Conservation (phyloP, 2,888 invertebrate species). For the Furcula furcula region DNA sequence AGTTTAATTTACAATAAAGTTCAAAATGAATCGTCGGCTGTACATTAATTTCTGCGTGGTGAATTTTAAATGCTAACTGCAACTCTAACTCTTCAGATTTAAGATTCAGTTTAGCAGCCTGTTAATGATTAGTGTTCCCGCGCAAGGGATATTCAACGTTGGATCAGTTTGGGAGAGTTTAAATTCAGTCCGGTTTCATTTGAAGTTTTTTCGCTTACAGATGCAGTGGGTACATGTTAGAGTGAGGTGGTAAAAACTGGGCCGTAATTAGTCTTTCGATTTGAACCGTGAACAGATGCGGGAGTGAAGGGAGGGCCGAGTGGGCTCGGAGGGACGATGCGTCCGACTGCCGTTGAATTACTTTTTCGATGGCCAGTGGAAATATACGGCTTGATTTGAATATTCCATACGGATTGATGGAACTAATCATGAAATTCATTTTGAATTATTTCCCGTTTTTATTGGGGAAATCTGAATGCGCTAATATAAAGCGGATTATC, state of each 20-base stretch:
- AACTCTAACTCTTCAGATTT: conserved; percentile 40
- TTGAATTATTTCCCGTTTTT: too few relatives aligned
- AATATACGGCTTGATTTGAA: conserved; percentile 30
- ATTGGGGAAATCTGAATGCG: too few relatives aligned
- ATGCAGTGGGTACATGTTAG: conserved; percentile 55
- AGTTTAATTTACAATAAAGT: conserved; percentile 37
- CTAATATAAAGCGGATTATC: too few relatives aligned
- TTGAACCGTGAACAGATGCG: conserved; percentile 61
- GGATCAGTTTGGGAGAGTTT: conserved; percentile 40
- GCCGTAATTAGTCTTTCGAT: conserved; percentile 71
- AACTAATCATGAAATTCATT: too few relatives aligned
- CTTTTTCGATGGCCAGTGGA: conserved; percentile 30
- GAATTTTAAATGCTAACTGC: conserved; percentile 36
- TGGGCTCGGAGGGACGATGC: conserved; percentile 38
- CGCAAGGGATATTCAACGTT: conserved; percentile 45
- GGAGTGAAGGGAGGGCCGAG: conserved; percentile 39
- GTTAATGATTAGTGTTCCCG: conserved; percentile 18
- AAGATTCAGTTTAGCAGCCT: conserved; percentile 47
- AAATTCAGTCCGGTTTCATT: conserved; percentile 45
- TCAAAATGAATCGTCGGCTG: conserved; percentile 38
- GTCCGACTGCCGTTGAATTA: conserved; percentile 41
- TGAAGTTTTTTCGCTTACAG: conserved; percentile 43
- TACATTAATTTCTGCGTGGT: conserved; percentile 38
- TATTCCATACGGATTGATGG: conserved; percentile 7
- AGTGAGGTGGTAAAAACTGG: conserved; percentile 62